Conservation (phyloP, 2,797 vertebrate genomes). For the Poecilia wingei region DNA sequence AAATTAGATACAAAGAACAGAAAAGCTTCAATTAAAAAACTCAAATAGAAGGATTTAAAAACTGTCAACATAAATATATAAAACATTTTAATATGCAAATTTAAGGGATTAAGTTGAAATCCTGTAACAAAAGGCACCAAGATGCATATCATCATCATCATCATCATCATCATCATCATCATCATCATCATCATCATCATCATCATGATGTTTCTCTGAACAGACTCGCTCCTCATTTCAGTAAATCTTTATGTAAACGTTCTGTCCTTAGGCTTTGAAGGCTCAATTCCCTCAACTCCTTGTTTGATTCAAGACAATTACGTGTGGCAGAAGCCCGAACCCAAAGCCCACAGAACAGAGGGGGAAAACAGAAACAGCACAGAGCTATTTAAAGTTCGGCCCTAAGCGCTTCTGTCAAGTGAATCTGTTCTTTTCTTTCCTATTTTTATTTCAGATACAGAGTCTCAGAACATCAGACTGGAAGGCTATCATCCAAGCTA, state of each 20-base stretch:
- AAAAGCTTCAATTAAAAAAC: background rate
- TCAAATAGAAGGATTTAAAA: background rate
- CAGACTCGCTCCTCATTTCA: conserved; percentile 53
- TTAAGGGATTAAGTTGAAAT: background rate
- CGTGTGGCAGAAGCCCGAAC: conserved; percentile 25
- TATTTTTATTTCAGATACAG: conserved; percentile 45
- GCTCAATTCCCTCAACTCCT: conserved; percentile 32
- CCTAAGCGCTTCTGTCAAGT: conserved; percentile 71
- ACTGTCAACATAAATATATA: background rate
- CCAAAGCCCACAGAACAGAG: conserved; percentile 50
- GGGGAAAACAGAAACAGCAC: conserved; percentile 37
- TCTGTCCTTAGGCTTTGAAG: conserved; percentile 48
- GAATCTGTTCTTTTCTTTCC: conserved; percentile 37
- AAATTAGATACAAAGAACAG: background rate
- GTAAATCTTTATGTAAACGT: conserved; percentile 58
- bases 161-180: conserved; percentile 12
- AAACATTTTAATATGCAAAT: background rate
- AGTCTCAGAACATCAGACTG: conserved; percentile 60
- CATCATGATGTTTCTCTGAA: conserved; percentile 40
- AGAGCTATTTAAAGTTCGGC: conserved; percentile 71
- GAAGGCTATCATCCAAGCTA: conserved; percentile 55
- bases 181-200: conserved; percentile 1
- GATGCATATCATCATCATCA: background rate
- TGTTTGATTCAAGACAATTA: conserved; percentile 35
- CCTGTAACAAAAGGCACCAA: conserved; percentile 37